Percentiles rank a stretch among this genome's conserved stretches.
These are phyloP conservation scores for Heliconius hewitsoni DNA, from an alignment of 1,140 invertebrate genomes.

Conservation along the genomic window DNA sequence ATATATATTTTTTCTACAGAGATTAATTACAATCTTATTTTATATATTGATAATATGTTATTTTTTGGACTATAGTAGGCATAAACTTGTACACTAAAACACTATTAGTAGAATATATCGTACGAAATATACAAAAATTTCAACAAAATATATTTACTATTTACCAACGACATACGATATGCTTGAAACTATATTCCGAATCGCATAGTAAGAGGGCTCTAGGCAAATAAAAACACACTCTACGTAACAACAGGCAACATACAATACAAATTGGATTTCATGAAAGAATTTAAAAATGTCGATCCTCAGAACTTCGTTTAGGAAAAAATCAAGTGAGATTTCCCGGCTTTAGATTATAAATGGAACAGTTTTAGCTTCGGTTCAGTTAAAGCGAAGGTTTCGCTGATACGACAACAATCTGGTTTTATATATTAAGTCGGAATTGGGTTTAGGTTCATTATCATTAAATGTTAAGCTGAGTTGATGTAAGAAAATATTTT, in stretches of 20 bases:
- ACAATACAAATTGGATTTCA: conserved; percentile 30
- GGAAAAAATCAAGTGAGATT: conserved; percentile 21
- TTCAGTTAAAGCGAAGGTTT: conserved; percentile 1
- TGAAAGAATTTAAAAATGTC: conserved; percentile 17
- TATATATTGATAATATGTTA: too few species aligned
- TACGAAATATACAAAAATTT: neutral
- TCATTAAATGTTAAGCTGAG: neutral
- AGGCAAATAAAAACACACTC: conserved; percentile 20
- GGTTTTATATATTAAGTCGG: conserved; percentile 2
- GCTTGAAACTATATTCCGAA: conserved; percentile 3
- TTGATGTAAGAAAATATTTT: neutral
- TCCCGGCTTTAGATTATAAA: conserved; percentile 20
- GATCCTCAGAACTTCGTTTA: conserved; percentile 17
- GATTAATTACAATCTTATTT: too few species aligned
- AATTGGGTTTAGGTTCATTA: neutral
- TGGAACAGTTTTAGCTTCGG: neutral
- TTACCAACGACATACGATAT: neutral
- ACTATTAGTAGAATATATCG: neutral
- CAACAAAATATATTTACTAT: neutral
- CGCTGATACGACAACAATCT: conserved; percentile 10
- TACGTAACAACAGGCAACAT: conserved; percentile 21
- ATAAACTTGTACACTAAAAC: too few species aligned
- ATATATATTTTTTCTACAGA: too few species aligned
- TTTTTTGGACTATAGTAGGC: too few species aligned
- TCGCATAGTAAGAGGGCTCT: neutral